These are phyloP conservation scores for Corythoichthys haematopterus DNA, from an alignment of 2,113 vertebrate species.

Conservation along the genomic window DNA sequence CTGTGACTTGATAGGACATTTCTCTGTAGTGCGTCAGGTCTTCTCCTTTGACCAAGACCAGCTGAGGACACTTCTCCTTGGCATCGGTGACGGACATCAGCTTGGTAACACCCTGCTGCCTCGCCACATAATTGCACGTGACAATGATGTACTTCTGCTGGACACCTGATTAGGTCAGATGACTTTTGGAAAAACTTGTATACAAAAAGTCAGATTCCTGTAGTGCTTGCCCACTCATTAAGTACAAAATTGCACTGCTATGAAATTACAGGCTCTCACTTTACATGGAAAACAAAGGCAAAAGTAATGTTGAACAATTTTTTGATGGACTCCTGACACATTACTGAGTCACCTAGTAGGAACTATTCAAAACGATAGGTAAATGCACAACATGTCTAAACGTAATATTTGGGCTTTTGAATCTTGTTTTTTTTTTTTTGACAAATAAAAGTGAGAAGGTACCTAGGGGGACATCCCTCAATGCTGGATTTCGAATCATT, in stretches of 20 bases:
- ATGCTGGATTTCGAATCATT: constrained; percentile 82
- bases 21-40: constrained; percentile 86
- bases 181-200: no score
- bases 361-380: neutral
- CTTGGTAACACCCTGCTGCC: constrained; percentile 79
- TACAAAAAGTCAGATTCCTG: neutral
- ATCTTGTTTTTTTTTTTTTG: neutral
- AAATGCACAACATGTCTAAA: no score
- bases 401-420: no score
- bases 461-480: constrained; percentile 84
- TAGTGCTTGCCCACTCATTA: neutral
- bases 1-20: constrained; percentile 86
- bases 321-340: neutral
- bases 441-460: neutral
- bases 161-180: constrained; percentile 69
- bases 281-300: no score
- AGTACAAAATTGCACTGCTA: neutral
- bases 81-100: constrained; percentile 79
- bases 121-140: constrained; percentile 88
- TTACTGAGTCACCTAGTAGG: no score
- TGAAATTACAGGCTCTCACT: no score
- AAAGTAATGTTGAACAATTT: neutral
- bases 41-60: constrained; percentile 87
- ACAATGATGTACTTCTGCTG: constrained; percentile 84
- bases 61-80: constrained; percentile 80